Evolutionary conservation across 2,888 invertebrate species (phyloP).

Genomic region (Diabrotica balteata): DNA sequence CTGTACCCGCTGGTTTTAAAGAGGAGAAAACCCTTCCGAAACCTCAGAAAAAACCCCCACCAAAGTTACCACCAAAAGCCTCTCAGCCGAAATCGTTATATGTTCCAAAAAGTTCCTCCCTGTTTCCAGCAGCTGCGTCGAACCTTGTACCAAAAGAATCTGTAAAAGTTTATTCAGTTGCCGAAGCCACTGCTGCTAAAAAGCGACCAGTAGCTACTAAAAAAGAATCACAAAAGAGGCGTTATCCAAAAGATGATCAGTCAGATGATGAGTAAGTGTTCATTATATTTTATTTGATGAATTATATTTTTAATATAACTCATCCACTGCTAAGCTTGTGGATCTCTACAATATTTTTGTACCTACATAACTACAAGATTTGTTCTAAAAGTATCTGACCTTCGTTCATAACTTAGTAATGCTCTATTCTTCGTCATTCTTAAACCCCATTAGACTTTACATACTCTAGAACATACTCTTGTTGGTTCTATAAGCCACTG

Average conservation of each 20-base stretch:
- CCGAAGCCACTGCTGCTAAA: constrained; percentile 27
- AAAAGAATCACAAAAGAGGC: constrained; percentile 23
- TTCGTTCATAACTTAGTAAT: too few species aligned
- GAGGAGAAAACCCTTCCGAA: constrained; percentile 16
- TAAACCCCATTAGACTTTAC: too few species aligned
- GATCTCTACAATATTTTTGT: too few species aligned
- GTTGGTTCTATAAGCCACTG: too few species aligned
- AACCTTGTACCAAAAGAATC: constrained; percentile 21
- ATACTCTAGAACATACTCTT: too few species aligned
- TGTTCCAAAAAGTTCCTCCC: constrained; percentile 45
- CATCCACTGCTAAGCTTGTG: too few species aligned
- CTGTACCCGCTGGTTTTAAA: constrained; percentile 64
- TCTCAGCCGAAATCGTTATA: constrained; percentile 35
- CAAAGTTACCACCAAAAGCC: constrained; percentile 4
- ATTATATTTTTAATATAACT: too few species aligned
- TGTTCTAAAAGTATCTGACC: too few species aligned
- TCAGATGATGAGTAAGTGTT: constrained; percentile 51
- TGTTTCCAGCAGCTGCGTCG: constrained; percentile 41
- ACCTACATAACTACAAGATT: too few species aligned
- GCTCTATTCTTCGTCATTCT: too few species aligned
- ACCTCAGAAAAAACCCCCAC: not conserved
- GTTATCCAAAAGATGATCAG: constrained; percentile 36
- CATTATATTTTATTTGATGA: too few species aligned
- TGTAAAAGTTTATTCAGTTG: constrained; percentile 44
- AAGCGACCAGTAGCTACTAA: constrained; percentile 16